A percentile compares a stretch with the other conserved stretches of the same genome.
phyloP scores from a whole-genome alignment of 2,888 invertebrate genomes.

The Agriopis marginaria region DNA sequence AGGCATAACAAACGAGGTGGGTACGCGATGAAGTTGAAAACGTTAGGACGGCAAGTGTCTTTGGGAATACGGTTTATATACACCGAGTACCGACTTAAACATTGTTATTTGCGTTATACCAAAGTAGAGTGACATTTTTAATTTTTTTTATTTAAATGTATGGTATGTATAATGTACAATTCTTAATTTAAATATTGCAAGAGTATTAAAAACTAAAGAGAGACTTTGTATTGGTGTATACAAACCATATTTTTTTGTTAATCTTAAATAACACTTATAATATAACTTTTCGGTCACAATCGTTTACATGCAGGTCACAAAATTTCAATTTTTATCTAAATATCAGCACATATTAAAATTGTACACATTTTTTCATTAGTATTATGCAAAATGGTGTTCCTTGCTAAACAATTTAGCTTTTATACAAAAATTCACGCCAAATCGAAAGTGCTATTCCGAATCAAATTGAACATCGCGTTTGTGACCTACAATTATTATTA shows the following conservation, averaged over 20 bases:
- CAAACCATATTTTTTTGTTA: slow-evolving; percentile 15
- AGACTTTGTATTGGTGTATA: slow-evolving; percentile 8
- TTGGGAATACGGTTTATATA: slow-evolving; percentile 10
- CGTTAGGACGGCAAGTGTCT: slow-evolving; percentile 74
- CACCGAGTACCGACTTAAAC: slow-evolving; percentile 1
- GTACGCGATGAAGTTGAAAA: slow-evolving; percentile 62
- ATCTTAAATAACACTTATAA: slow-evolving; percentile 25
- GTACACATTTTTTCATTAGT: slow-evolving; percentile 2
- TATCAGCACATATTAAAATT: background rate
- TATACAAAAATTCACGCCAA: background rate
- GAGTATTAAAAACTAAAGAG: background rate
- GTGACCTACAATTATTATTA: slow-evolving; percentile 42
- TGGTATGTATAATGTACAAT: no score
- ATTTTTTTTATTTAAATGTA: no score
- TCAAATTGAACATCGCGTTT: background rate
- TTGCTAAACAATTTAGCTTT: background rate
- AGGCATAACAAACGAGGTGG: slow-evolving; percentile 80
- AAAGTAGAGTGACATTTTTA: background rate
- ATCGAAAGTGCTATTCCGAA: background rate
- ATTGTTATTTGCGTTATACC: background rate
- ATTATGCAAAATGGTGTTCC: slow-evolving; percentile 11
- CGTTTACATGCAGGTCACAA: slow-evolving; percentile 3
- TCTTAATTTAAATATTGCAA: no score
- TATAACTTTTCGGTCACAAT: slow-evolving; percentile 26
- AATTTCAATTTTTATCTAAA: background rate